phyloP scores from a whole-genome alignment of 1,140 invertebrate genomes.

The Ceratitis capitata region DNA sequence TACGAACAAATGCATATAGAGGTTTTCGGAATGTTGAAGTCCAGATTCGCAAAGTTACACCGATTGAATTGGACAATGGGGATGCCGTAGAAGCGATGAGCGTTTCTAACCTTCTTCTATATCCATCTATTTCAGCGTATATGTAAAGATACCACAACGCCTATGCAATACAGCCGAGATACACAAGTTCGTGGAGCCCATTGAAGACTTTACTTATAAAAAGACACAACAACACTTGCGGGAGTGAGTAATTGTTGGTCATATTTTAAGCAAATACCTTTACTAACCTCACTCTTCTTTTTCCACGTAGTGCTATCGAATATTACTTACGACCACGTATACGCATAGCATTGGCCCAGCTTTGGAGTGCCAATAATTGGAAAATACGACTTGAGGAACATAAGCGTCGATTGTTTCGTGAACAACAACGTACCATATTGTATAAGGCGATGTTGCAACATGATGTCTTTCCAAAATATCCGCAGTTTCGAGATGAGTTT shows the following conservation, averaged over 20 bases:
- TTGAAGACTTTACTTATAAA: slow-evolving; percentile 38
- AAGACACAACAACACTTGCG: background rate
- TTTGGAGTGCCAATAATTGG: slow-evolving; percentile 29
- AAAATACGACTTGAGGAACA: slow-evolving; percentile 40
- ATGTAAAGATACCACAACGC: slow-evolving; percentile 20
- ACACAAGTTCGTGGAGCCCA: slow-evolving; percentile 40
- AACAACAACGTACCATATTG: slow-evolving; percentile 55
- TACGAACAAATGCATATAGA: no score
- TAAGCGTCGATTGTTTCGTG: slow-evolving; percentile 46
- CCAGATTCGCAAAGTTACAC: no score
- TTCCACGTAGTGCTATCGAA: background rate
- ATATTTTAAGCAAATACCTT: background rate
- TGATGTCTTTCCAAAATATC: slow-evolving; percentile 58
- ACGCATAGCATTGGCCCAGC: background rate
- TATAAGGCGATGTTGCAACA: slow-evolving; percentile 58
- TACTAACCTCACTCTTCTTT: background rate
- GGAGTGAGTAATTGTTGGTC: background rate
- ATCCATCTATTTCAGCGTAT: slow-evolving; percentile 10
- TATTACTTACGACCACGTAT: slow-evolving; percentile 21
- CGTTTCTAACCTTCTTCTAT: background rate
- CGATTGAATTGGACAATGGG: no score
- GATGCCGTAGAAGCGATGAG: no score
- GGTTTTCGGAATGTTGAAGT: no score
- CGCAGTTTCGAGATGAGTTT: slow-evolving; percentile 48
- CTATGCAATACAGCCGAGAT: slow-evolving; percentile 19